A percentile compares a stretch with the other conserved stretches of the same genome.
Conservation (phyloP, 1,140 invertebrate species). For the Lamellibrachia luymesi region DNA sequence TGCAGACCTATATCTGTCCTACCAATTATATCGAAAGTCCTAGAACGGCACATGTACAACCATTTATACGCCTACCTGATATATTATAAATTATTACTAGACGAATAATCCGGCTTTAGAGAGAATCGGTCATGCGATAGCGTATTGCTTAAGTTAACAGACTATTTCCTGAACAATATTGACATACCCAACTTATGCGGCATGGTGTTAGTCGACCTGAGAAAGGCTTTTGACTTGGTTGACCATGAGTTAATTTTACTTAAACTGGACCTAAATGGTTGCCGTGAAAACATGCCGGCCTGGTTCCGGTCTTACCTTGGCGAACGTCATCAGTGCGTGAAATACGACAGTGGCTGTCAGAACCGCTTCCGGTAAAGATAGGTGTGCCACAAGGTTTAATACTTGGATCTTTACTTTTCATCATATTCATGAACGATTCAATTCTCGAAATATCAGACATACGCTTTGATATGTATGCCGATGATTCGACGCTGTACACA, state of each 20-base stretch:
- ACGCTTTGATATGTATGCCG: not conserved
- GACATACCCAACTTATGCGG: not conserved
- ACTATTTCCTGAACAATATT: not conserved
- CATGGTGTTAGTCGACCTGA: slow-evolving; percentile 8
- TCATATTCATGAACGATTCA: not conserved
- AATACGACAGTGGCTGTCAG: too few species aligned
- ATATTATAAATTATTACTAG: not conserved
- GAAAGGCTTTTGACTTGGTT: slow-evolving; percentile 5
- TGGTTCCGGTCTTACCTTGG: not conserved
- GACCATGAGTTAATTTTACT: slow-evolving; percentile 3
- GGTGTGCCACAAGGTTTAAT: too few species aligned
- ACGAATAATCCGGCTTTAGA: slow-evolving; percentile 5
- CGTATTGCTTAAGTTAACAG: not conserved
- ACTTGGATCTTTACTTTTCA: slow-evolving; percentile 1
- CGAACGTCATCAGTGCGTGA: not conserved
- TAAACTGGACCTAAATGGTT: not conserved
- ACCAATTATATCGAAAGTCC: not conserved
- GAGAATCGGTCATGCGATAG: not conserved
- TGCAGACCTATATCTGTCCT: not conserved
- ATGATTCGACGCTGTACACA: not conserved
- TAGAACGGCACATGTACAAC: not conserved
- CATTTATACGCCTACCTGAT: not conserved
- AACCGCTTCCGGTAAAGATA: too few species aligned
- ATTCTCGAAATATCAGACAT: slow-evolving; percentile 10
- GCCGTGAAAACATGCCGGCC: not conserved